A percentile compares a stretch with the other conserved stretches of the same genome.
Conservation (phyloP, 1,140 invertebrate species). For the Drosophila lacteicornis region DNA sequence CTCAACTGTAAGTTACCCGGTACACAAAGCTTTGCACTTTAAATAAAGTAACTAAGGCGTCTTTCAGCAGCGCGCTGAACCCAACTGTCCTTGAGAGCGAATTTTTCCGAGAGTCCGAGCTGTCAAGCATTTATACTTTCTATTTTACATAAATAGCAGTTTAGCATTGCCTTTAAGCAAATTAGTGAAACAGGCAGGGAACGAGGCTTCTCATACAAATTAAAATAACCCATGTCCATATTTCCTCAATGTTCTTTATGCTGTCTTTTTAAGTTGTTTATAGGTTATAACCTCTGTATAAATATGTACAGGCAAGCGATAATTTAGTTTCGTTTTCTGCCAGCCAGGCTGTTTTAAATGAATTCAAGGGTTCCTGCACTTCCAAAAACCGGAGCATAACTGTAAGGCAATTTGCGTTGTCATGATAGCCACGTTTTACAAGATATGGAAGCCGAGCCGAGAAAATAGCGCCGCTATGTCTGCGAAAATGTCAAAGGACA, state of each 20-base stretch:
- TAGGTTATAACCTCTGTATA: slow-evolving; percentile 2
- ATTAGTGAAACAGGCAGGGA: no score
- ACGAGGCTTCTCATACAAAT: not conserved
- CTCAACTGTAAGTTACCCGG: no score
- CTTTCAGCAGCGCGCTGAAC: no score
- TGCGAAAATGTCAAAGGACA: slow-evolving; percentile 60
- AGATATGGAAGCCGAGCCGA: slow-evolving; percentile 30
- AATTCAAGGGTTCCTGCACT: slow-evolving; percentile 36
- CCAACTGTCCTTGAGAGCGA: no score
- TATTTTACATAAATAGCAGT: no score
- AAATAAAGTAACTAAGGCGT: no score
- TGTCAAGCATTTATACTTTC: no score
- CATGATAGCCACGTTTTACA: slow-evolving; percentile 35
- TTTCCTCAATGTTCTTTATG: not conserved
- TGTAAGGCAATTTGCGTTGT: not conserved
- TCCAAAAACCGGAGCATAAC: slow-evolving; percentile 2
- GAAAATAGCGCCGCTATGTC: slow-evolving; percentile 66
- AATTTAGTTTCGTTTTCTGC: slow-evolving; percentile 41
- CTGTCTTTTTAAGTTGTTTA: not conserved
- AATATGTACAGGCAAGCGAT: slow-evolving; percentile 20
- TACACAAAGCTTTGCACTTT: no score
- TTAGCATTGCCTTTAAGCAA: no score
- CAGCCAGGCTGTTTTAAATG: slow-evolving; percentile 58
- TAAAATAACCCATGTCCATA: no score
- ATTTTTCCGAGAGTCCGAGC: no score